phyloP scores from a whole-genome alignment of 2,797 vertebrate species.

The Lacerta agilis region DNA sequence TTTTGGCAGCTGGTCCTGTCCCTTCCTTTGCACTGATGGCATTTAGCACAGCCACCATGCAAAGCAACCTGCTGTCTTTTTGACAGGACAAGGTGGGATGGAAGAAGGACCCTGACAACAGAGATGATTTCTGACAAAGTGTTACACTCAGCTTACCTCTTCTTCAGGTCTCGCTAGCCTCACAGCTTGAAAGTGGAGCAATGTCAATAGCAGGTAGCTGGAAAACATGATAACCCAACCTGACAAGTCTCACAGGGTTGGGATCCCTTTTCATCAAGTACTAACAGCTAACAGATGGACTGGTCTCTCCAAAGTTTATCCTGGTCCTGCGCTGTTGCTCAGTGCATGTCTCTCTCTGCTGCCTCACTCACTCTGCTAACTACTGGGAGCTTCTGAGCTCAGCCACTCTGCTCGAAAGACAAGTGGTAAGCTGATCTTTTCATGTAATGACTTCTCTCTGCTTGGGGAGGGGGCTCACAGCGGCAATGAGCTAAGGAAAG shows the following conservation, averaged over 20 bases:
- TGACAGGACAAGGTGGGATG: conserved; percentile 43
- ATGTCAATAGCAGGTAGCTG: conserved; percentile 82
- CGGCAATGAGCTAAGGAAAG: conserved; percentile 75
- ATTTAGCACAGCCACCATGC: conserved; percentile 1
- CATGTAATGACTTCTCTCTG: conserved; percentile 81
- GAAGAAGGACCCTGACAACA: conserved; percentile 1
- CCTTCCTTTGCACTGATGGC: conserved; percentile 9
- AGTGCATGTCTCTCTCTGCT: conserved; percentile 58
- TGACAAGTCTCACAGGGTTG: conserved; percentile 76
- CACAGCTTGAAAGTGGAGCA: conserved; percentile 86
- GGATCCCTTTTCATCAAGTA: conserved; percentile 73
- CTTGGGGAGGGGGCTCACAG: conserved; percentile 80
- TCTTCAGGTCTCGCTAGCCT: conserved; percentile 84
- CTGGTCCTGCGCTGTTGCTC: conserved; percentile 64
- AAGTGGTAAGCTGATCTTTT: conserved; percentile 84
- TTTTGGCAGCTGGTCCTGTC: conserved; percentile 13
- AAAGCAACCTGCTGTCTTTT: neutral
- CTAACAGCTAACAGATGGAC: conserved; percentile 82
- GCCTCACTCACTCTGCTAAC: conserved; percentile 60
- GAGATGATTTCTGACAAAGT: conserved; percentile 72
- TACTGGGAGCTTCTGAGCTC: conserved; percentile 73
- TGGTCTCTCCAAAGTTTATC: conserved; percentile 69
- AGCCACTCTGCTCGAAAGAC: conserved; percentile 77
- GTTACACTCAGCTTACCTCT: conserved; percentile 87
- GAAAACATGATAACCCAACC: conserved; percentile 81